Evolutionary conservation across 2,113 vertebrate genomes (phyloP), one percentile per base, ranked within the genome.

Genomic region (Arizona elegans): DNA sequence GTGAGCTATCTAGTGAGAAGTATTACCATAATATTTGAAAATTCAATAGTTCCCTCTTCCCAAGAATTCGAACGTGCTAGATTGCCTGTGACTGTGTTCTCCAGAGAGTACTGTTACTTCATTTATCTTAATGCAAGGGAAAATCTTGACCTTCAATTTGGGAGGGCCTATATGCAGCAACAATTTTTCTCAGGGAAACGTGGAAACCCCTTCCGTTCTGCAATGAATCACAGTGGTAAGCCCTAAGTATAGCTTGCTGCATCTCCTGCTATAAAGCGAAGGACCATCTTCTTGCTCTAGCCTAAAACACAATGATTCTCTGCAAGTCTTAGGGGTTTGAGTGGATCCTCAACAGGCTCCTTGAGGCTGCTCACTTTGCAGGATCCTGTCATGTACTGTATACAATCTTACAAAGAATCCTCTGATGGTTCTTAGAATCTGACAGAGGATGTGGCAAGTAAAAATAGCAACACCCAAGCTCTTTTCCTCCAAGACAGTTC

Each of bases 361-460:
- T 2, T 6, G 10, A 47, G 91, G 85, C 91, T 10, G 0, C 0
- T 1, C 11, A 0, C 2, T 91, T 92, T 1, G 0, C 55, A 33
- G 92, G 94, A 75, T 92, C n/a, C 1, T 65, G 93, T 92, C 94
- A 92, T 93, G 75, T 58, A 23, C 50, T 93, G 75, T 58, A 23
- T 56, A 2, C 2, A 92, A 96, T 96, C 96, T 96, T 97, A 97
- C 97, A 95, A 97, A 97, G 97, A 98, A 98, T 97, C 92, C 8
- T 0, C 95, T 87, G 0, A 85, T 15, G 0, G n/a, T 98, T 98
- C 98, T 98, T 96, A 98, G 98, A 98, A 98, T 97, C 96, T 97
- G 96, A 58, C 96, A 97, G 97, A 98, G 98, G 98, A 98, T 98
- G 98, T 98, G 98, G 98, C n/a, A 91, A 97, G 96, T 92, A 89